A percentile compares a stretch with the other conserved stretches of the same genome.
Evolutionary conservation across 1,140 invertebrate genomes (phyloP).

Genomic region (Pemphigus obesinymphae): DNA sequence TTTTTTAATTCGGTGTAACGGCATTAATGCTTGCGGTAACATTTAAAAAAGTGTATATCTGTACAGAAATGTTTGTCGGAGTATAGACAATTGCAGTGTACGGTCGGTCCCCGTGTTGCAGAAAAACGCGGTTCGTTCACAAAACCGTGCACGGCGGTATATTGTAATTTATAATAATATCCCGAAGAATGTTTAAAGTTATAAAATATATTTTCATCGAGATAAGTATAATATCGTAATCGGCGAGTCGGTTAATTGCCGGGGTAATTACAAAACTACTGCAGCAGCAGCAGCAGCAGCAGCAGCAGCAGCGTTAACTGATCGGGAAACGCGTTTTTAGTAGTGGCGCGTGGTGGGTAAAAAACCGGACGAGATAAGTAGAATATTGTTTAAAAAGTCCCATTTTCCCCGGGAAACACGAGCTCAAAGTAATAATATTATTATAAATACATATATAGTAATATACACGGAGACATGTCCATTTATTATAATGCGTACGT

Average conservation of each 20-base stretch:
- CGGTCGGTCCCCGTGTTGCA: no score
- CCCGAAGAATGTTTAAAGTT: neutral
- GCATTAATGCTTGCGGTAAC: no score
- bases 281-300: no score
- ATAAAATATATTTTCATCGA: neutral
- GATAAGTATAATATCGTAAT: neutral
- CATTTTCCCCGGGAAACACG: neutral
- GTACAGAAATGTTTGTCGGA: no score
- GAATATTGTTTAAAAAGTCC: constrained; percentile 17
- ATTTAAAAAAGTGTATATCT: no score
- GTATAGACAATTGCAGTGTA: no score
- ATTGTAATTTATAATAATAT: no score
- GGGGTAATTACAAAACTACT: constrained; percentile 15
- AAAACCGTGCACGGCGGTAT: no score
- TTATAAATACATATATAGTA: neutral
- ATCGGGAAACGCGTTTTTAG: neutral
- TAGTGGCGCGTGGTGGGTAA: neutral
- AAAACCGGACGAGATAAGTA: constrained; percentile 19
- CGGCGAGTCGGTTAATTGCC: constrained; percentile 32
- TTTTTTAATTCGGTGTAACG: no score
- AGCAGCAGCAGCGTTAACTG: neutral
- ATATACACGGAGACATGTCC: no score
- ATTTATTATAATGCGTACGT: no score
- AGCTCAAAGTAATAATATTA: neutral
- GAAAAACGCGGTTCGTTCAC: neutral